Evolutionary conservation across 64 coral and sea anemone genomes (phyloP).

Genomic region (Exaiptasia diaphana): DNA sequence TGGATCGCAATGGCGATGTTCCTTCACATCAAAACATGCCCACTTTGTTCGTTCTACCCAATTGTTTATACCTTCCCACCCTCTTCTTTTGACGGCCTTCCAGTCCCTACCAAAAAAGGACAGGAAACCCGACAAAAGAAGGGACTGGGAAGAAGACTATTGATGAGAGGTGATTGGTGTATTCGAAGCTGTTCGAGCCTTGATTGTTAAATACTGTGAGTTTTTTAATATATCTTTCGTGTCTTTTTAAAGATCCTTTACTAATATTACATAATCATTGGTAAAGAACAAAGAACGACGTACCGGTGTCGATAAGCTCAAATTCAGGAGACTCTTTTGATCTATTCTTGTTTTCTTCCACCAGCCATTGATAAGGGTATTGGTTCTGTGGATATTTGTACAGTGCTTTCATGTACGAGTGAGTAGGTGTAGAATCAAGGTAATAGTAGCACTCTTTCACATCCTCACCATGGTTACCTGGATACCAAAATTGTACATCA

Average conservation of each 20-base stretch:
- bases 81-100: not conserved
- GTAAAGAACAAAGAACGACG: not conserved
- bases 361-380: constrained; percentile 65
- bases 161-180: too few relatives aligned
- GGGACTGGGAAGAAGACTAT: too few relatives aligned
- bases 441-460: constrained; percentile 99
- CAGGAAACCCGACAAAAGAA: not conserved
- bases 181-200: too few relatives aligned
- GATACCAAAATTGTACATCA: not conserved
- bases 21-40: not conserved
- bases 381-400: constrained; percentile 94
- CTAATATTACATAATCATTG: too few relatives aligned
- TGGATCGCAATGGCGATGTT: not conserved
- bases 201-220: too few relatives aligned
- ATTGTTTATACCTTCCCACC: not conserved
- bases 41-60: not conserved
- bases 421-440: constrained; percentile 93
- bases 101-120: not conserved
- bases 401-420: constrained; percentile 95
- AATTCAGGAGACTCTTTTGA: constrained; percentile 59
- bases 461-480: constrained; percentile 98
- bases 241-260: too few relatives aligned
- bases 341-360: constrained; percentile 60
- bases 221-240: too few relatives aligned
- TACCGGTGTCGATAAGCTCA: constrained; percentile 86